Percentiles rank a stretch among this genome's conserved stretches.
These are phyloP conservation scores for Bombus waltoni DNA, from an alignment of 1,140 invertebrate genomes.

Conservation along the genomic window DNA sequence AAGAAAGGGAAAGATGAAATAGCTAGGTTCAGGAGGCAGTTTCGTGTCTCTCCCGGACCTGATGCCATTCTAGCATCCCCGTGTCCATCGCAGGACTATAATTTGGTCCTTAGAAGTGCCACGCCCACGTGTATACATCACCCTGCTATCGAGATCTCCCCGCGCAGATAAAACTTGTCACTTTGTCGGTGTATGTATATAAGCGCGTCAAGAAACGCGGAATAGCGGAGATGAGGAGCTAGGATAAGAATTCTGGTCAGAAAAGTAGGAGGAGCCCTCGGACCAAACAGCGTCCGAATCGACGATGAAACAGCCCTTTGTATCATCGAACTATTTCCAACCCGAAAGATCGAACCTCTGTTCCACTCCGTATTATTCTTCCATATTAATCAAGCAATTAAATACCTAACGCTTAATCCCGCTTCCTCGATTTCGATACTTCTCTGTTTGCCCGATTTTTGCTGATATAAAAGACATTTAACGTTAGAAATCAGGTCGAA, in stretches of 20 bases:
- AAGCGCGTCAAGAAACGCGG: slow-evolving; percentile 51
- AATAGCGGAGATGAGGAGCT: slow-evolving; percentile 58
- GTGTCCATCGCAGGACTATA: slow-evolving; percentile 62
- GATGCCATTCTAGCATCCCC: slow-evolving; percentile 42
- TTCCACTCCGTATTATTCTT: not conserved
- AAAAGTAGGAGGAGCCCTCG: slow-evolving; percentile 54
- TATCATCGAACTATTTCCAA: slow-evolving; percentile 16
- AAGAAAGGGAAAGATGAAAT: not conserved
- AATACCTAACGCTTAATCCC: too few species aligned
- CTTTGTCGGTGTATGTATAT: slow-evolving; percentile 61
- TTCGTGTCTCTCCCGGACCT: slow-evolving; percentile 17
- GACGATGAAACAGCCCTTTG: not conserved
- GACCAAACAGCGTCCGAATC: slow-evolving; percentile 34
- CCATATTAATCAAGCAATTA: not conserved
- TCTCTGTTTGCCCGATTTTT: too few species aligned
- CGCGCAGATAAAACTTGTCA: slow-evolving; percentile 69
- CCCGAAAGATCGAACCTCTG: slow-evolving; percentile 38
- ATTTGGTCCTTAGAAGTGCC: slow-evolving; percentile 70
- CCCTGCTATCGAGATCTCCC: slow-evolving; percentile 62
- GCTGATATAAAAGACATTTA: too few species aligned
- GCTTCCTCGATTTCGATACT: too few species aligned
- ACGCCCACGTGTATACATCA: slow-evolving; percentile 71
- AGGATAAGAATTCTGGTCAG: slow-evolving; percentile 53
- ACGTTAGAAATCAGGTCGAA: too few species aligned
- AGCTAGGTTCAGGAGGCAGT: slow-evolving; percentile 30